Base-by-base conservation (phyloP, 2,113 vertebrate species). In the Callopanchax toddi region DNA sequence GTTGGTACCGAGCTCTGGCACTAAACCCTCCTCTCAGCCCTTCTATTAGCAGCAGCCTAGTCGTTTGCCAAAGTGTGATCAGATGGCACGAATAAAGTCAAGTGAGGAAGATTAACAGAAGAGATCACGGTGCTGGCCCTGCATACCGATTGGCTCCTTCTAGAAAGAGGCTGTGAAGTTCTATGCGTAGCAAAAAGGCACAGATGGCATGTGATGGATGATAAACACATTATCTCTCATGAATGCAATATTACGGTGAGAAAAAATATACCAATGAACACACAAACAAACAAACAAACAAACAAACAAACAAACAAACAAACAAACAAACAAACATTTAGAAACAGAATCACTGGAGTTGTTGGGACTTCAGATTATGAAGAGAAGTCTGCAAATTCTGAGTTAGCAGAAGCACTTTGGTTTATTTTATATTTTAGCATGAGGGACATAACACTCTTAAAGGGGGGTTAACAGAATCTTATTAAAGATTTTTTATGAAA, bases 41-140 rank as follows among this genome's bases (percentile, higher is more conserved):
- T 62, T 58, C 67, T 55, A 84, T 88, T 87, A 91, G 69, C 71
- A 72, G 70, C 63, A 42, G 59, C 48, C 60, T 60, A 71, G 64
- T 75, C 71, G 81, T 86, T 89, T 88, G 73, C 67, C 58, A 74
- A 76, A 83, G 73, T 75, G 77, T 78, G 84, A 88, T 89, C 87
- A 90, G 78, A 81, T 64, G 67, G 71, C 56, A 60, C 39, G 84
- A 85, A 88, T 83, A 71, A 85, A 87, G 83, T 79, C 86, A 78
- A 76, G 76, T 64, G 69, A 74, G 55, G 70, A 84, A 87, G 81
- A 89, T 76, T 73, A 87, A 78, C 67, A 78, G 66, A 70, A 74
- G 59, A 76, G 63, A 79, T 70, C 70, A 46, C n/a, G 21, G 67
- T 26, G 43, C 60, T 60, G 40, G 29, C 51, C 5, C 36, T 32